Evolutionary conservation across 2,888 invertebrate species (phyloP), one percentile per base, ranked within the genome.

Genomic region (Platycnemis pennipes): DNA sequence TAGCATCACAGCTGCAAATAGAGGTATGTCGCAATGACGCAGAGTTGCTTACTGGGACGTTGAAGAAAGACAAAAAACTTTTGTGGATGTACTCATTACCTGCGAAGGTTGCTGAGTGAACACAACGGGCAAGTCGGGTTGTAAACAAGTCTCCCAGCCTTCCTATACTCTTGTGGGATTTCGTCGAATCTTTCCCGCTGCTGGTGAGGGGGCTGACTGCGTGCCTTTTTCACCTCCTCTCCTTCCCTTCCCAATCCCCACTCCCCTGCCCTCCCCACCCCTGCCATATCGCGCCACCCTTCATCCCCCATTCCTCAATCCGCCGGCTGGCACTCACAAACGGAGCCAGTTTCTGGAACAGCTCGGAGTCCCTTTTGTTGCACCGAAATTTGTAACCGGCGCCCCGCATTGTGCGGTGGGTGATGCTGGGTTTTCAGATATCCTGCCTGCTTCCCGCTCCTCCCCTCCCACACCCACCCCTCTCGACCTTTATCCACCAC

Each of bases 321-420:
- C 37, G 13, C 37, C 77, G 63, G 46, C 88, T 19, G 44, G 86
- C 44, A 44, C 31, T 2, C 49, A 44, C n/a, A 45, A 46, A 46
- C 16, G 49, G 63, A 42, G 42, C 42, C 16, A 53, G 53, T 63
- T 63, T 31, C 87, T 87, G 87, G 87, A 45, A 44, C 45, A 37
- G 42, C 91, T 91, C 91, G 22, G 44, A 42, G 42, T n/a, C 26
- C 42, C 63, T 63, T 91, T 91, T 91, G 91, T 91, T 91, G 56
- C 56, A 53, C n/a, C 56, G 42, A 91, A 91, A 91, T 91, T 91
- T 63, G 91, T 91, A 63, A 91, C 91, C 26, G 63, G 37, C 91
- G 53, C 56, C 19, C 91, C 42, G 91, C 56, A 56, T 91, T 91
- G 42, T 56, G 63, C 11, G 63, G 63, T 3, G 56, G 91, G 91